Conservation (phyloP, 2,888 invertebrate genomes). For the Mesorhabditis sp. region DNA sequence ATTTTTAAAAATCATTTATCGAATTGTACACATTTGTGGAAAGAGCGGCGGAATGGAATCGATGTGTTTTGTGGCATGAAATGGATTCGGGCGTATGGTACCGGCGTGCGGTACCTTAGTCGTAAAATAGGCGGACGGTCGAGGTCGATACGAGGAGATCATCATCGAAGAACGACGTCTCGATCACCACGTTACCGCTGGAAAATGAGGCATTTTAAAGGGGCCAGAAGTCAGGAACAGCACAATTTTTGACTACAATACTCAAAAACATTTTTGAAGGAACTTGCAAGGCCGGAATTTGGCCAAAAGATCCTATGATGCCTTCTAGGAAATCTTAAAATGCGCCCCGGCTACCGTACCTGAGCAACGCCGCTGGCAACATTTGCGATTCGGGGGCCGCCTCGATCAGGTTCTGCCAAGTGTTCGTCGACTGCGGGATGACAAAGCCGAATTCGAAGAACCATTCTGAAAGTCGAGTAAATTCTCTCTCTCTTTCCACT, state of each 20-base stretch:
- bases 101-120: conserved; percentile 65
- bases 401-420: conserved; percentile 97
- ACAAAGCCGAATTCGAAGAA: conserved; percentile 99
- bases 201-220: conserved; percentile 55
- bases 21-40: too few species aligned
- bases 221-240: too few species aligned
- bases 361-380: conserved; percentile 98
- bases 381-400: conserved; percentile 98
- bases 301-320: too few species aligned
- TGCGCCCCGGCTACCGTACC: conserved; percentile 64
- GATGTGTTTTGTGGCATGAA: too few species aligned
- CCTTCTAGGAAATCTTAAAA: too few species aligned
- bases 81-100: too few species aligned
- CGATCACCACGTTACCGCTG: conserved; percentile 92
- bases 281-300: too few species aligned
- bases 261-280: too few species aligned
- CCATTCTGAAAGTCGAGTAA: conserved; percentile 73
- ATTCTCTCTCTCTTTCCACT: neutral
- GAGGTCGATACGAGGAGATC: conserved; percentile 89
- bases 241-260: neutral
- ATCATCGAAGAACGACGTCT: conserved; percentile 93
- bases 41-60: too few species aligned
- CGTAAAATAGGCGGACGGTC: conserved; percentile 87
- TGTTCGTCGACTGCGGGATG: conserved; percentile 95
- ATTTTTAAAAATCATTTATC: too few species aligned